Conservation (phyloP, 2,888 invertebrate genomes). For the Drosophila meridiana region DNA sequence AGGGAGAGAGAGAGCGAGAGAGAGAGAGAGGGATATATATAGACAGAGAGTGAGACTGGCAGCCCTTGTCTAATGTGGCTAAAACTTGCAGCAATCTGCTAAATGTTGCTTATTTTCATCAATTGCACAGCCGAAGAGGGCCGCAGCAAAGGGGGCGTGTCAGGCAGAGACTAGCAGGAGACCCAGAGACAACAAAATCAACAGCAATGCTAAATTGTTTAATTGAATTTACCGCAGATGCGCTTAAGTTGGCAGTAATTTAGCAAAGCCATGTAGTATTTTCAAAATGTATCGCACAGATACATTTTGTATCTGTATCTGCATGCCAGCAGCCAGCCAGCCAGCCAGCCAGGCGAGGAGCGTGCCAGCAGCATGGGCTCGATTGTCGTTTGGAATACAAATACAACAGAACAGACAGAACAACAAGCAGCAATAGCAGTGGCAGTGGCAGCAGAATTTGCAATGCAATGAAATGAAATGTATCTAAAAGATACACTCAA, state of each 20-base stretch:
- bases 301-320: slow-evolving; percentile 36
- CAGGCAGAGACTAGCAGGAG: not conserved
- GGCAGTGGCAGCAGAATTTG: slow-evolving; percentile 45
- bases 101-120: slow-evolving; percentile 67
- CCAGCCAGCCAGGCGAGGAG: slow-evolving; percentile 30
- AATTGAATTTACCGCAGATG: slow-evolving; percentile 80
- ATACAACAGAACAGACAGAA: slow-evolving; percentile 7
- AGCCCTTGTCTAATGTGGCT: slow-evolving; percentile 38
- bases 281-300: slow-evolving; percentile 39
- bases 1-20: too few relatives aligned
- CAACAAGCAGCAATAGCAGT: slow-evolving; percentile 29
- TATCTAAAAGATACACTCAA: slow-evolving; percentile 59
- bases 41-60: not conserved
- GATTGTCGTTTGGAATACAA: slow-evolving; percentile 65
- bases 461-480: slow-evolving; percentile 65
- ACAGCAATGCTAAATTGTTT: slow-evolving; percentile 76
- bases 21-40: too few relatives aligned
- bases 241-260: slow-evolving; percentile 78
- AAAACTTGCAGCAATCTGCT: slow-evolving; percentile 51
- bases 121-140: not conserved
- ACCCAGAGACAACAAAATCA: slow-evolving; percentile 62
- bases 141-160: not conserved
- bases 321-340: slow-evolving; percentile 14
- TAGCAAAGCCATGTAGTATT: slow-evolving; percentile 64
- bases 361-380: slow-evolving; percentile 66